A percentile compares a stretch with the other conserved stretches of the same genome.
Conservation (phyloP, 37 sponge, comb jelly and placozoan genomes). For the Bolinopsis microptera region DNA sequence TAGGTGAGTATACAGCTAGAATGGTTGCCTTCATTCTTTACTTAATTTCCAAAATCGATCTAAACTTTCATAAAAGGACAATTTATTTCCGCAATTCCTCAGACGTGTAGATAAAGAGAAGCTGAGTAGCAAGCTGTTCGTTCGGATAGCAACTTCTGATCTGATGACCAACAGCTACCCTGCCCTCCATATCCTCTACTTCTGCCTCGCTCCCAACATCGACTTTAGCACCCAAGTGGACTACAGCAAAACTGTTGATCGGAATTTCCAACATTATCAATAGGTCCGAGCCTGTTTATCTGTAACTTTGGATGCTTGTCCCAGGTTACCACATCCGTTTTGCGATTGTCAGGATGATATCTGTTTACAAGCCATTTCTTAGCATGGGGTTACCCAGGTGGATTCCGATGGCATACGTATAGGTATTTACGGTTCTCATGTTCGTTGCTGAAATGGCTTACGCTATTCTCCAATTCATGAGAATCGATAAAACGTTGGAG, state of each 20-base stretch:
- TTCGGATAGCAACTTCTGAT: background rate
- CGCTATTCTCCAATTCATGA: background rate
- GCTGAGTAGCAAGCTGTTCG: no score
- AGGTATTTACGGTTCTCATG: background rate
- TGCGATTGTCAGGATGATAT: background rate
- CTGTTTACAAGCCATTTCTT: background rate
- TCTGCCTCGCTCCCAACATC: background rate
- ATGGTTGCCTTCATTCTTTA: no score
- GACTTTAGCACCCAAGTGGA: background rate
- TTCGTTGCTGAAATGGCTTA: background rate
- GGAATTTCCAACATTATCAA: background rate
- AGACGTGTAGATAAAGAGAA: no score
- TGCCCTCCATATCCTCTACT: no score
- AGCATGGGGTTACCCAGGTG: background rate
- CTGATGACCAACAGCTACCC: no score
- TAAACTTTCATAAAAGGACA: no score
- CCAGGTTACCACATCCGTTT: background rate
- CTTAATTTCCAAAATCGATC: no score
- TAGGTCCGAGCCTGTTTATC: background rate
- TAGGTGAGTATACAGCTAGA: no score
- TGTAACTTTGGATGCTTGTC: no score
- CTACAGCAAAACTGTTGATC: background rate
- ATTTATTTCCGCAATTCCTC: no score
- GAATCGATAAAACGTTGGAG: background rate
- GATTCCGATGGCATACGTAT: background rate